Percentiles rank a stretch among this genome's conserved stretches.
Evolutionary conservation across 1,140 invertebrate genomes (phyloP).

Genomic region (Drosophila tani): DNA sequence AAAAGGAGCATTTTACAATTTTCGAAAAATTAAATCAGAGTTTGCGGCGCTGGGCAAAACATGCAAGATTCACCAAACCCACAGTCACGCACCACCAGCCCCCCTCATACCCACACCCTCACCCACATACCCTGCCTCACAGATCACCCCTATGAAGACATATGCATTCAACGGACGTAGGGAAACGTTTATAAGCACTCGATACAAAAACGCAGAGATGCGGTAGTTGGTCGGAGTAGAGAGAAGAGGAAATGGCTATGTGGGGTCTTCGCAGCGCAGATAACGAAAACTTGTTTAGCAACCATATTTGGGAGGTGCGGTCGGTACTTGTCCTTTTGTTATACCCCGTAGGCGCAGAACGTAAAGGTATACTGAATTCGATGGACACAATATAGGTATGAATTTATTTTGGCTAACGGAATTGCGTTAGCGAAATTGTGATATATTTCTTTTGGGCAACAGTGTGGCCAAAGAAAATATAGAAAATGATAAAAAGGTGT

Average conservation of each 20-base stretch:
- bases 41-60: conserved; percentile 61
- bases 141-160: conserved; percentile 27
- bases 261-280: conserved; percentile 36
- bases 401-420: too few species aligned
- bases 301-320: conserved; percentile 65
- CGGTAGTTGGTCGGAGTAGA: conserved; percentile 2
- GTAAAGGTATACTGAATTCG: not conserved
- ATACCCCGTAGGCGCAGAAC: not conserved
- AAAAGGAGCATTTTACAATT: conserved; percentile 63
- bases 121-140: conserved; percentile 7
- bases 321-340: conserved; percentile 51
- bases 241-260: not conserved
- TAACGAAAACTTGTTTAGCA: conserved; percentile 79
- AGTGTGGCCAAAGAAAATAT: too few species aligned
- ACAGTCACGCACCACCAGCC: conserved; percentile 16
- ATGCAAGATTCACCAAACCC: conserved; percentile 49
- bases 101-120: conserved; percentile 1
- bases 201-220: conserved; percentile 68
- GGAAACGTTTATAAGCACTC: conserved; percentile 74
- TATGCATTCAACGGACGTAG: conserved; percentile 33
- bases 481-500: too few species aligned
- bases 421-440: too few species aligned
- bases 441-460: too few species aligned
- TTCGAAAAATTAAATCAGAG: conserved; percentile 75
- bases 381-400: too few species aligned